Evolutionary conservation across 1,140 invertebrate species (phyloP).

Genomic region (Calycopis cecrops): DNA sequence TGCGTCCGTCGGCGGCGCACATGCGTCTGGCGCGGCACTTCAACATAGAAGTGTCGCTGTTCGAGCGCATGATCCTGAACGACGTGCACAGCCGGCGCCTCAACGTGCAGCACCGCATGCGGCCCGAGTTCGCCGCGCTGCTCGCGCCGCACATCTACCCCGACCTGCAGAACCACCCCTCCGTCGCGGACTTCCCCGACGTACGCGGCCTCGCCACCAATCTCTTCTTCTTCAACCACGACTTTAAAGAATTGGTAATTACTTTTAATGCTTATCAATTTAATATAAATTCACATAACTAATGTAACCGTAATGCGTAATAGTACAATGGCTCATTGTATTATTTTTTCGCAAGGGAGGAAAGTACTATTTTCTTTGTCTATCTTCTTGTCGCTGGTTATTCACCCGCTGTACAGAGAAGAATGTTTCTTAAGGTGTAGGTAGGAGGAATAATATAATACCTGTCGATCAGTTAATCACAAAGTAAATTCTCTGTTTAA

Average conservation of each 20-base stretch:
- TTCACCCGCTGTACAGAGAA: too few species aligned
- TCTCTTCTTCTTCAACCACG: constrained; percentile 80
- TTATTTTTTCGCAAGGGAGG: too few species aligned
- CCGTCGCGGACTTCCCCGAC: constrained; percentile 69
- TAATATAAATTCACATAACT: too few species aligned
- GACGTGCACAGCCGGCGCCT: constrained; percentile 74
- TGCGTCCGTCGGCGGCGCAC: constrained; percentile 80
- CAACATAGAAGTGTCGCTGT: constrained; percentile 82
- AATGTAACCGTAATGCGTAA: too few species aligned
- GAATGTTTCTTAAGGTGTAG: too few species aligned
- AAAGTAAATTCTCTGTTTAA: too few species aligned
- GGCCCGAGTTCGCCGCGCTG: constrained; percentile 78
- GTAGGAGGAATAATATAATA: too few species aligned
- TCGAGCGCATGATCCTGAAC: constrained; percentile 82
- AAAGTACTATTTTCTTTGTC: too few species aligned
- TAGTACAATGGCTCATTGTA: too few species aligned
- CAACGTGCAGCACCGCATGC: constrained; percentile 80
- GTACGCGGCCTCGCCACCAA: constrained; percentile 74
- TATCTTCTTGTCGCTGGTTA: too few species aligned
- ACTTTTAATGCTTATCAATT: too few species aligned
- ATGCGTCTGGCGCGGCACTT: constrained; percentile 76
- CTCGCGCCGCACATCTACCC: constrained; percentile 79
- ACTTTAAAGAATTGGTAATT: constrained; percentile 64
- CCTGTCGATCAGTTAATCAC: too few species aligned
- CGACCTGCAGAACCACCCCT: constrained; percentile 73